Evolutionary conservation across 2,113 vertebrate species (phyloP), one percentile per base, ranked within the genome.

Genomic region (Cercocebus atys): DNA sequence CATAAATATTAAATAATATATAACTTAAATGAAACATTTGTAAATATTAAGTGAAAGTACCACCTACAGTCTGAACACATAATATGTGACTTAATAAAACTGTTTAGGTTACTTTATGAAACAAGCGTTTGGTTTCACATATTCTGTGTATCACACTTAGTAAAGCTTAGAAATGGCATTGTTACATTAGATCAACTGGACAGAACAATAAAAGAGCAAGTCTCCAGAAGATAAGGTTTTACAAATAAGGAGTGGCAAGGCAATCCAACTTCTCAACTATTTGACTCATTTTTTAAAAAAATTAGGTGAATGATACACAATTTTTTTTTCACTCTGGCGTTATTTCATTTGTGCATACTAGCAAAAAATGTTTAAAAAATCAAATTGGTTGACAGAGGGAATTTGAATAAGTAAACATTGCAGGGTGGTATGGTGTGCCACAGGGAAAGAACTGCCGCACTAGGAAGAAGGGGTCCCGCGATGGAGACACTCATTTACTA

Each of bases 151-250:
- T 14, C 12, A 30, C 27, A 57, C 89, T 93, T 61, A 79, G 85
- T 82, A 85, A 97, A 96, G 57, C 45, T 95, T 82, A 43, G 84
- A 81, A 76, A 93, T 93, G 38, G 23, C 38, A 91, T 91, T 89
- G 80, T 97, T 92, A 70, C 73, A 92, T 97, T 79, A 75, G 79
- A 35, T 86, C 59, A 84, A 32, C 68, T 92, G 75, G 86, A 87
- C 59, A 96, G 59, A 55, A 68, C 47, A 76, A 43, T 55, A 55
- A 94, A 94, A 94, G 38, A 95, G 88, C 61, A 79, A 96, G 88
- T 96, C 72, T 95, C 32, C n/a, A 79, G 72, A 96, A 66, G 55
- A 95, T 94, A 47, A 91, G 72, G 52, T 45, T 96, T 97, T 93
- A 70, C 90, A 97, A 93, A 87, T 90, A 78, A 68, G 38, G 66